Base-by-base conservation (phyloP, 1,140 invertebrate genomes). In the Formica exsecta region DNA sequence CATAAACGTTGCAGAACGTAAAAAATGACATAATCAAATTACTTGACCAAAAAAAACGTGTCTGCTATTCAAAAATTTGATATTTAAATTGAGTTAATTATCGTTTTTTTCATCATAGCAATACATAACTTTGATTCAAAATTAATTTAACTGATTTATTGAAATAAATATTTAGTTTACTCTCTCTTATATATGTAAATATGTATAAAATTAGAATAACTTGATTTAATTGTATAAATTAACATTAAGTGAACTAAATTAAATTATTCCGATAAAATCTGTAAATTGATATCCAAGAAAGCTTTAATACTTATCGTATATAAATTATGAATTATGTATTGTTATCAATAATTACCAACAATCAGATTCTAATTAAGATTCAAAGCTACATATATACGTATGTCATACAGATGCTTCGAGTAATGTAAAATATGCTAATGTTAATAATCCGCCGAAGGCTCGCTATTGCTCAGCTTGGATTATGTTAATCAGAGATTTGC, bases 401-500 rank as follows among this genome's bases (percentile, higher is more conserved):
- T 64, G 22, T 62, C 6, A 48, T 65, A 51, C 36, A 22, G 16
- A 36, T n/a, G 25, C 8, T 22, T 48, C 13, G 11, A n/a, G 41
- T 25, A 25, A 65, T 19, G 7, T 65, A 32, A 65, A 77, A 65
- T 44, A 65, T 16, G 59, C 19, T 9, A 41, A 75, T 29, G 9
- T 41, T 77, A 68, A 79, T 66, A 51, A 70, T 54, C n/a, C 44
- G 64, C 41, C 41, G 19, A 32, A 22, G n/a, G n/a, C 64, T 80
- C 64, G 36, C 38, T 70, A 19, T 38, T 25, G 48, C 44, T 29
- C 44, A 62, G 51, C 32, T 79, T 54, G 38, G n/a, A 25, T 68
- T 68, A 80, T 80, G 44, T 32, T 68, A 80, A 54, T 66, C 13
- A 11, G 44, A 79, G 44, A 80, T 70, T 80, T 70, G 32, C 76